These are phyloP conservation scores for Acyrthosiphon pisum DNA, from an alignment of 1,140 invertebrate species.

Conservation along the genomic window DNA sequence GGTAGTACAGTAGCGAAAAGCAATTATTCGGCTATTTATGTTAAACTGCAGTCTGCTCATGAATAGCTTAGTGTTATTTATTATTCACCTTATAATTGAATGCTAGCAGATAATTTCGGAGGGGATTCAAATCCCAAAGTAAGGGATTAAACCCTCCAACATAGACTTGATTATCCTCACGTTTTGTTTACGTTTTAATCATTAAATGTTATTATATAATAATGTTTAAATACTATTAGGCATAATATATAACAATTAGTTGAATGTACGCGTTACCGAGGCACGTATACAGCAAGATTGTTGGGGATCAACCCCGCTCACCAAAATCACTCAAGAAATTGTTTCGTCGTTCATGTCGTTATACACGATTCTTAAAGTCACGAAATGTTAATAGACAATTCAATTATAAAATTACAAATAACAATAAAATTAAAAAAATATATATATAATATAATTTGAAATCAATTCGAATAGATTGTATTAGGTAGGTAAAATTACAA, in stretches of 20 bases:
- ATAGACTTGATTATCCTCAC: slow-evolving; percentile 11
- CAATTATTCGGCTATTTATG: slow-evolving; percentile 32
- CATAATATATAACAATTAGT: background rate
- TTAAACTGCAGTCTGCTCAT: background rate
- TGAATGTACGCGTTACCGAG: background rate
- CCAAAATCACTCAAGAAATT: too few species aligned
- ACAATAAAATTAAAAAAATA: too few species aligned
- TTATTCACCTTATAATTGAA: slow-evolving; percentile 45
- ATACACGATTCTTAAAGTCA: background rate
- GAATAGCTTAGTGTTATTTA: slow-evolving; percentile 21
- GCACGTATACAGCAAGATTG: background rate
- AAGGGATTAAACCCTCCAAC: background rate
- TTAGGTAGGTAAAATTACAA: background rate
- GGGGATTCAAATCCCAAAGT: slow-evolving; percentile 21
- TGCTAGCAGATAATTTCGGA: slow-evolving; percentile 20
- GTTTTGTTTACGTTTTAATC: slow-evolving; percentile 17
- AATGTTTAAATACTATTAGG: background rate
- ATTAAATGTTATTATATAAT: background rate
- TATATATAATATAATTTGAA: too few species aligned
- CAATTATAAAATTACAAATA: background rate
- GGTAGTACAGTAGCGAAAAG: background rate
- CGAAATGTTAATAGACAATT: background rate
- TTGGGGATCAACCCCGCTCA: background rate
- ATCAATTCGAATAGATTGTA: background rate
- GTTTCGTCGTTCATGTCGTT: background rate